Base-by-base conservation (phyloP, 2,888 invertebrate species). In the Mechanitis messenoides region DNA sequence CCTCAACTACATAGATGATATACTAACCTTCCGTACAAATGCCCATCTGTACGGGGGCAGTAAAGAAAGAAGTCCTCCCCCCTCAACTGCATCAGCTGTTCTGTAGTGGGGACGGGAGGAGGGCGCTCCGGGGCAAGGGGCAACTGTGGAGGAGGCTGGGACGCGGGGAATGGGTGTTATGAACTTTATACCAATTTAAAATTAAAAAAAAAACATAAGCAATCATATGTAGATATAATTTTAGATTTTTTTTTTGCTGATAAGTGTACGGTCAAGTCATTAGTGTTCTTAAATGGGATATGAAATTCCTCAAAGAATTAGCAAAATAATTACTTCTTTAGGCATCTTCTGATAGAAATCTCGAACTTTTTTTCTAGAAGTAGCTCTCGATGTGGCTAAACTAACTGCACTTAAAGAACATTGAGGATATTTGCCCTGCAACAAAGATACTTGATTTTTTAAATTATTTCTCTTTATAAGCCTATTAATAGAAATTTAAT, bases 61-160 rank as follows among this genome's bases (percentile, higher is more conserved):
- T 84, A 80, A 0, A 90, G 75, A 68, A 90, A 90, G 76, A 90
- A 90, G 71, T 87, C 76, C 61, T 88, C 89, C 0, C 89, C 89
- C 0, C 83, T 70, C 6, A 80, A 11, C 0, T 77, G 66, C 86
- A 88, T 79, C 2, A 88, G 69, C 65, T 86, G 82, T 0, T 89
- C 89, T 0, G 53, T 45, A 0, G 85, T 84, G 0, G 76, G 78
- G 0, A 68, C 69, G 0, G 76, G 53, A 0, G 87, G 86, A 0
- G 77, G 71, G 0, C 66, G 71, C 31, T 89, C 89, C 0, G 86
- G 87, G 0, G 73, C 58, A 0, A 87, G 55, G 0, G 89, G 89
- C 0, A 81, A 67, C 1, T 68, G 59, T 0, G 79, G 79, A 0
- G 72, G 45, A 0, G 80, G 76, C 87, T 87, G 50, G 31, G 31